These are phyloP conservation scores for Actinopyga echinites DNA, from an alignment of 53 echinoderm and acorn worm genomes.

Conservation along the genomic window DNA sequence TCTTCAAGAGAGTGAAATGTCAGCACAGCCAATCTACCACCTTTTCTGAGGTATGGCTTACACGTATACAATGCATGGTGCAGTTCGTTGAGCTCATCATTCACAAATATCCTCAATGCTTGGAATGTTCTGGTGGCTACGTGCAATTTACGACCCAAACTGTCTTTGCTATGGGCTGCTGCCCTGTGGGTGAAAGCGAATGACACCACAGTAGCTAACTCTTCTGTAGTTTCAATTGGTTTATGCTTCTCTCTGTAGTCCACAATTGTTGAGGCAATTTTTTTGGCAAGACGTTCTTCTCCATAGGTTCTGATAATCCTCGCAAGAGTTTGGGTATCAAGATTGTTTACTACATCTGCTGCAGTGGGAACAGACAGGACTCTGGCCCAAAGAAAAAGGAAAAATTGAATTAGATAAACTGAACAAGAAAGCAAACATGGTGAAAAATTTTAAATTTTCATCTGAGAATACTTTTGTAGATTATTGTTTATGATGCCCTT, in stretches of 20 bases:
- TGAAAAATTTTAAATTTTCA: background rate
- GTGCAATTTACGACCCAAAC: slow-evolving; percentile 68
- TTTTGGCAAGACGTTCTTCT: slow-evolving; percentile 77
- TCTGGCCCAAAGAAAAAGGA: slow-evolving; percentile 50
- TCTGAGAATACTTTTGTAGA: too few species aligned
- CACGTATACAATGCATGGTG: slow-evolving; percentile 56
- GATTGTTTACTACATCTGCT: slow-evolving; percentile 85
- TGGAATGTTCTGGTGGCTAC: slow-evolving; percentile 88
- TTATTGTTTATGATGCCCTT: too few species aligned
- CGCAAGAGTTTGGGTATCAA: slow-evolving; percentile 64
- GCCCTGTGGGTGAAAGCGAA: slow-evolving; percentile 73
- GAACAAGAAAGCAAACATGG: too few species aligned
- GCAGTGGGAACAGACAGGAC: slow-evolving; percentile 78
- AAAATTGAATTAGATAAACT: background rate
- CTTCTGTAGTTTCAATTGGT: slow-evolving; percentile 70
- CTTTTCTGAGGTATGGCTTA: slow-evolving; percentile 57
- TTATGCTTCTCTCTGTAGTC: slow-evolving; percentile 81
- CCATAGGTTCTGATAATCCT: slow-evolving; percentile 81
- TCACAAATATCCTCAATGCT: slow-evolving; percentile 83
- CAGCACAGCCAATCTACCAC: slow-evolving; percentile 75
- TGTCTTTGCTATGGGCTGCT: slow-evolving; percentile 59
- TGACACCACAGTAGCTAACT: slow-evolving; percentile 71
- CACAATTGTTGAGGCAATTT: slow-evolving; percentile 73
- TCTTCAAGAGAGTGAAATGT: slow-evolving; percentile 94
- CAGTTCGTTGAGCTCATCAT: slow-evolving; percentile 86